Base-by-base conservation (phyloP, 2,888 invertebrate species). In the Oscheius sp. region DNA sequence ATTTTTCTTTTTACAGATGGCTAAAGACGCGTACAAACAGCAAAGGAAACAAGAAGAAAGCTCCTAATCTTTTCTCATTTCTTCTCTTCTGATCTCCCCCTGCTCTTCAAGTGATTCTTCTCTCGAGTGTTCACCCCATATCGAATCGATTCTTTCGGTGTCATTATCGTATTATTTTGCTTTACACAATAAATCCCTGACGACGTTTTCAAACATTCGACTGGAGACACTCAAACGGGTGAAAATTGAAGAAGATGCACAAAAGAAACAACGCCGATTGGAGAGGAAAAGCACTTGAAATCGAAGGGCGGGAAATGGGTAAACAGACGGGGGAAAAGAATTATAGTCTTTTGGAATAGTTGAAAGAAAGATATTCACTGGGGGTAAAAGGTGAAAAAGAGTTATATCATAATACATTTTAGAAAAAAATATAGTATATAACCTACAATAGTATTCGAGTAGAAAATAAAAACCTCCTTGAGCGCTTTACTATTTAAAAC, bases 191-290 rank as follows among this genome's bases (percentile, higher is more conserved):
- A 54, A 54, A 54, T 33, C n/a, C 20, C 17, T 4, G 14, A 12
- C 47, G 47, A 47, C 20, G 6, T 51, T 28, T 30, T 51, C 51
- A 12, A 14, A 3, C 41, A 22, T 14, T 47, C 45, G 45, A 17
- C 59, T 44, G 44, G 17, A 59, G 41, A 20, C 41, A 24, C 59
- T 59, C 28, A n/a, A 41, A 26, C 26, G 44, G 44, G 44, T 59
- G 59, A 22, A 59, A 59, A 59, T 59, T 44, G 59, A 41, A 24
- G 57, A 59, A 59, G 59, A 59, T 44, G 28, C 59, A 59, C 59
- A 59, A 59, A 59, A 59, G 59, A 59, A 59, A 59, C 59, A 59
- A 26, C 59, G 44, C 24, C 41, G 41, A 26, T 30, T 44, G 28
- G 44, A 59, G 59, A 22, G 59, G 36, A 3, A 26, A 22, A 17